phyloP scores from a whole-genome alignment of 2,888 invertebrate genomes.

The Diaperis boleti region DNA sequence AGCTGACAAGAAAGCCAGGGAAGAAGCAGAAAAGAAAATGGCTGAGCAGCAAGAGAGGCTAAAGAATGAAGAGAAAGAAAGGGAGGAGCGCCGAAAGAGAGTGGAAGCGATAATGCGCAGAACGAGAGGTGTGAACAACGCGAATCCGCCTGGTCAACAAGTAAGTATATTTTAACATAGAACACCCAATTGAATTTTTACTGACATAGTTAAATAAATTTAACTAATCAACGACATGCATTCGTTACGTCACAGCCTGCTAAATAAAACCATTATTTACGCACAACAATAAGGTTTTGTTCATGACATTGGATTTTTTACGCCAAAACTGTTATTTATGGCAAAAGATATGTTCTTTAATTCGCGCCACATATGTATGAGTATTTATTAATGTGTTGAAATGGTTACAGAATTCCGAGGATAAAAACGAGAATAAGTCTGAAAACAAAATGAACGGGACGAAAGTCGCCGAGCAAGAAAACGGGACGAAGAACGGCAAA shows the following conservation, averaged over 20 bases:
- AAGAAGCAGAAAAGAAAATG: constrained; percentile 87
- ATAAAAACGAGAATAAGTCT: constrained; percentile 60
- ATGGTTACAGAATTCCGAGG: constrained; percentile 56
- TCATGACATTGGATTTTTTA: too few species aligned
- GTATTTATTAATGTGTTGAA: too few species aligned
- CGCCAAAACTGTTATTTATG: too few species aligned
- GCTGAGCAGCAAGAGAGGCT: constrained; percentile 86
- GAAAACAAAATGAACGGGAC: constrained; percentile 62
- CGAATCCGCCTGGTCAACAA: constrained; percentile 54
- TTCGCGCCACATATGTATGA: too few species aligned
- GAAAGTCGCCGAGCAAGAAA: constrained; percentile 54
- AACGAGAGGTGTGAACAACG: constrained; percentile 73
- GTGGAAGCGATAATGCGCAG: constrained; percentile 94
- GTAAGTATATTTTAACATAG: too few species aligned
- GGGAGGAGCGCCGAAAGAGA: constrained; percentile 87
- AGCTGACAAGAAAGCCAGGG: constrained; percentile 82
- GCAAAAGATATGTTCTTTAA: too few species aligned
- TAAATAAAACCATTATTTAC: too few species aligned
- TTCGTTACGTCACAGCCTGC: too few species aligned
- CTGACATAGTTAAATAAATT: too few species aligned
- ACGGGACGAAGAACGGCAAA: constrained; percentile 61
- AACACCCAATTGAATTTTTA: too few species aligned
- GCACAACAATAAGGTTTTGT: too few species aligned
- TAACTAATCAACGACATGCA: too few species aligned
- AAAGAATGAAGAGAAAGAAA: constrained; percentile 89